phyloP scores from a whole-genome alignment of 2,797 vertebrate species.

The Sternarchorhynchus goeldii region DNA sequence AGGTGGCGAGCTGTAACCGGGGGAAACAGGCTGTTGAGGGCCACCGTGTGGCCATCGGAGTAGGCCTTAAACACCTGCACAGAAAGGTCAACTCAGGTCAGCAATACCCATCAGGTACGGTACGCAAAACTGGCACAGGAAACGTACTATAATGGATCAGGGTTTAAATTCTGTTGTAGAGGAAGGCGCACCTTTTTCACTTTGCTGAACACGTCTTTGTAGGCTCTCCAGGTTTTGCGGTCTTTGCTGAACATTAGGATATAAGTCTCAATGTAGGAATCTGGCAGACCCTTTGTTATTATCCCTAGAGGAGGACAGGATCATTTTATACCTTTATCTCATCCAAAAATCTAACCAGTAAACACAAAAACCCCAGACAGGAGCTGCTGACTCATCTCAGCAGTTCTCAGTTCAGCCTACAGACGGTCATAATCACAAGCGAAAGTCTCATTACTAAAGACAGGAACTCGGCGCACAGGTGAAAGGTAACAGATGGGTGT shows the following conservation, averaged over 20 bases:
- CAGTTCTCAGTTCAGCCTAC: neutral
- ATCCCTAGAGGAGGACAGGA: slow-evolving; percentile 70
- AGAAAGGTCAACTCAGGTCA: neutral
- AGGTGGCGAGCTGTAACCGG: slow-evolving; percentile 76
- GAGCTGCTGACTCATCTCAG: neutral
- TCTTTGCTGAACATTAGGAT: slow-evolving; percentile 80
- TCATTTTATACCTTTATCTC: neutral
- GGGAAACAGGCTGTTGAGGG: slow-evolving; percentile 81
- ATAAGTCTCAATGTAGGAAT: slow-evolving; percentile 76
- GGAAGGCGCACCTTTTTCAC: slow-evolving; percentile 75
- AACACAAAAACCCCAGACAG: neutral
- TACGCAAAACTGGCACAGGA: neutral
- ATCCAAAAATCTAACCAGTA: neutral
- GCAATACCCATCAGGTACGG: slow-evolving; percentile 24
- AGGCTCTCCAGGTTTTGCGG: slow-evolving; percentile 79
- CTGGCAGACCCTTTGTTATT: slow-evolving; percentile 74
- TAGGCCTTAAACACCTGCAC: slow-evolving; percentile 82
- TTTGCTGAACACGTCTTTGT: slow-evolving; percentile 73
- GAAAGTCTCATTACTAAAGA: neutral
- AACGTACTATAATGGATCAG: neutral
- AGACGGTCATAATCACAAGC: neutral
- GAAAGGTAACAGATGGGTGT: neutral
- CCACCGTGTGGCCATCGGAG: slow-evolving; percentile 68
- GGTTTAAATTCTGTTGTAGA: neutral
- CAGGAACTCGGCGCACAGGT: neutral